phyloP scores from a whole-genome alignment of 2,888 invertebrate species.

The Hemicrepidius hirtus region DNA sequence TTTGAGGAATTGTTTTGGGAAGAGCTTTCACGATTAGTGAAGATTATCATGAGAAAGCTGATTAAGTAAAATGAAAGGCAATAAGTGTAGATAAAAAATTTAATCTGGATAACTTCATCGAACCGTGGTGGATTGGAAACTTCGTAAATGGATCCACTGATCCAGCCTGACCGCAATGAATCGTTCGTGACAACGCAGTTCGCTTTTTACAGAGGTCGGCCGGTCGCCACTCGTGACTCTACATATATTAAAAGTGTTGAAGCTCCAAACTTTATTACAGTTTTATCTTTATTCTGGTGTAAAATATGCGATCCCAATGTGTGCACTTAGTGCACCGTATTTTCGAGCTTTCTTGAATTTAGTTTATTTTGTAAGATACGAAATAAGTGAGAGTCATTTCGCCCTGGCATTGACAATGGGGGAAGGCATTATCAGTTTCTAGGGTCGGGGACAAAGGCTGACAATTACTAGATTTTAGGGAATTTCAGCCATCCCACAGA shows the following conservation, averaged over 20 bases:
- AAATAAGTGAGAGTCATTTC: slow-evolving; percentile 34
- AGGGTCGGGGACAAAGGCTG: slow-evolving; percentile 63
- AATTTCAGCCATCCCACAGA: slow-evolving; percentile 71
- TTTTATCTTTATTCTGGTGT: slow-evolving; percentile 54
- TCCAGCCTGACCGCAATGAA: slow-evolving; percentile 56
- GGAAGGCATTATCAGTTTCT: slow-evolving; percentile 59
- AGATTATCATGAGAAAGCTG: slow-evolving; percentile 19
- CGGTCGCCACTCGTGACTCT: slow-evolving; percentile 54
- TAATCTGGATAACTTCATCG: slow-evolving; percentile 29
- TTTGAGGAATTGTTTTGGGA: not conserved
- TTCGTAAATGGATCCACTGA: slow-evolving; percentile 44
- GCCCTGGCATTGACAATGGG: slow-evolving; percentile 54
- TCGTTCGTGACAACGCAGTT: slow-evolving; percentile 55
- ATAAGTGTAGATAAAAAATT: slow-evolving; percentile 25
- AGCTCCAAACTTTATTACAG: slow-evolving; percentile 55
- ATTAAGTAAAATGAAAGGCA: slow-evolving; percentile 25
- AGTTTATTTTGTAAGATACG: slow-evolving; percentile 16
- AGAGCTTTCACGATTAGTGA: not conserved
- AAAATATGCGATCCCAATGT: slow-evolving; percentile 39
- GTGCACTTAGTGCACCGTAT: slow-evolving; percentile 27
- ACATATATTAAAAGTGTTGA: slow-evolving; percentile 57
- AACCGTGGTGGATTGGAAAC: slow-evolving; percentile 51
- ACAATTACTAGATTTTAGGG: slow-evolving; percentile 72
- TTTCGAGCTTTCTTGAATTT: slow-evolving; percentile 6
- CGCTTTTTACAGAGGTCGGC: slow-evolving; percentile 51